A percentile compares a stretch with the other conserved stretches of the same genome.
These are phyloP conservation scores for Prinia subflava DNA, from an alignment of 2,113 vertebrate genomes.

Conservation along the genomic window DNA sequence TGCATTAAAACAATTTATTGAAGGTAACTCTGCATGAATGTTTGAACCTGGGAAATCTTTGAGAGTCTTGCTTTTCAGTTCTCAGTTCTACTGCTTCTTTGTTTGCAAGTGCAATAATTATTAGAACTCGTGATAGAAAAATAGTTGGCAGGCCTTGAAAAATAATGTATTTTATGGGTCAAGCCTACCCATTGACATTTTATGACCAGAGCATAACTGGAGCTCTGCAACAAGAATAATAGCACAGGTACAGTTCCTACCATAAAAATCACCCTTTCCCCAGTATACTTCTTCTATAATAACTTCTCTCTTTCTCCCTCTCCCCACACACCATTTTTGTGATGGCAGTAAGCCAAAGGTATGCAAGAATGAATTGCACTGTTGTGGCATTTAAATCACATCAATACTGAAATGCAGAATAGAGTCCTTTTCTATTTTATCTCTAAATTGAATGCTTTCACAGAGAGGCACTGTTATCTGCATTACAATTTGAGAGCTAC, in stretches of 20 bases:
- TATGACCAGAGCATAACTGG: neutral
- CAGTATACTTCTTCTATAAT: neutral
- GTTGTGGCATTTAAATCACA: constrained; percentile 47
- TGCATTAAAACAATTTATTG: neutral
- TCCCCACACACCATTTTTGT: neutral
- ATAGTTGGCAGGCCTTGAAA: neutral
- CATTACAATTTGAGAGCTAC: constrained; percentile 58
- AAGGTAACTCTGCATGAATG: neutral
- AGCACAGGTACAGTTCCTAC: neutral
- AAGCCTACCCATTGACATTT: neutral
- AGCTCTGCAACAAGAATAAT: neutral
- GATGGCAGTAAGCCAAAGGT: constrained; percentile 24
- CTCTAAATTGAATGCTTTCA: constrained; percentile 60
- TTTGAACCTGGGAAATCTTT: neutral
- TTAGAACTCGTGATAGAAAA: neutral
- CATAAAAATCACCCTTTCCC: neutral
- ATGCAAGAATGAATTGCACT: constrained; percentile 38
- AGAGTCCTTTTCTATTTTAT: constrained; percentile 46
- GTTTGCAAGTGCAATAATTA: neutral
- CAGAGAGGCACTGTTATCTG: constrained; percentile 49
- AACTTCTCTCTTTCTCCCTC: neutral
- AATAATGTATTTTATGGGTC: neutral
- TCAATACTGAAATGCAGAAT: constrained; percentile 51
- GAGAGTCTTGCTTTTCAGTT: neutral
- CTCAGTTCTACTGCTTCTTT: neutral